Evolutionary conservation across 2,797 vertebrate genomes (phyloP).

Genomic region (Cichlasoma orientale): DNA sequence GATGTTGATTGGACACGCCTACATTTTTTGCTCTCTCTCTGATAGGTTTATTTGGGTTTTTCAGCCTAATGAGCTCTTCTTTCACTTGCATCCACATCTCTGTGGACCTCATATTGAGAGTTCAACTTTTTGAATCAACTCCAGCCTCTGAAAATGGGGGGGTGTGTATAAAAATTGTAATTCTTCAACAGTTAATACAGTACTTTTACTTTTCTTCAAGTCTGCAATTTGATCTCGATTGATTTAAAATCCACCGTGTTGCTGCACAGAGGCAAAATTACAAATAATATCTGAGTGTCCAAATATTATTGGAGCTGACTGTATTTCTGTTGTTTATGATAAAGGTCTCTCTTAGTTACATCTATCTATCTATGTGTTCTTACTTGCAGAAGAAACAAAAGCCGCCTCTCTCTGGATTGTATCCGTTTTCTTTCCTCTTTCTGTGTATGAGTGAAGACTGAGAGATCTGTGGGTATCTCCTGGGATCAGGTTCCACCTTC

Average conservation of each 20-base stretch:
- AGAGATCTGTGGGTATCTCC: constrained; percentile 27
- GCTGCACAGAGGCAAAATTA: background rate
- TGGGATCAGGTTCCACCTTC: constrained; percentile 60
- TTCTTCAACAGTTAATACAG: background rate
- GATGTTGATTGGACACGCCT: background rate
- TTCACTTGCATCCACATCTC: background rate
- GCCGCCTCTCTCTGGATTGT: constrained; percentile 31
- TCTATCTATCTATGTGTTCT: constrained; percentile 29
- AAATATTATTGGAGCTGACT: background rate
- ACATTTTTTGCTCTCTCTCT: background rate
- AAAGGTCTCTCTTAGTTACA: constrained; percentile 42
- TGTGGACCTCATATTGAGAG: background rate
- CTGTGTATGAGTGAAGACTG: constrained; percentile 10
- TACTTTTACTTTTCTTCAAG: background rate
- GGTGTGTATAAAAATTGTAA: background rate
- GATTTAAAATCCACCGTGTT: background rate
- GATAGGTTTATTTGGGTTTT: background rate
- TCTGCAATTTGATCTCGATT: background rate
- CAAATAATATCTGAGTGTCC: background rate
- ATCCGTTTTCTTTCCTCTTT: constrained; percentile 49
- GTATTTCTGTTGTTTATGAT: background rate
- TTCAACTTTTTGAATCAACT: background rate
- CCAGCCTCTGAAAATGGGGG: background rate
- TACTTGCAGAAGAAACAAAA: constrained; percentile 43
- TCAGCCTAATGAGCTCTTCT: background rate